Percentiles rank a stretch among this genome's conserved stretches.
Conservation (phyloP, 2,888 invertebrate species). For the Himalopsyche japonica region DNA sequence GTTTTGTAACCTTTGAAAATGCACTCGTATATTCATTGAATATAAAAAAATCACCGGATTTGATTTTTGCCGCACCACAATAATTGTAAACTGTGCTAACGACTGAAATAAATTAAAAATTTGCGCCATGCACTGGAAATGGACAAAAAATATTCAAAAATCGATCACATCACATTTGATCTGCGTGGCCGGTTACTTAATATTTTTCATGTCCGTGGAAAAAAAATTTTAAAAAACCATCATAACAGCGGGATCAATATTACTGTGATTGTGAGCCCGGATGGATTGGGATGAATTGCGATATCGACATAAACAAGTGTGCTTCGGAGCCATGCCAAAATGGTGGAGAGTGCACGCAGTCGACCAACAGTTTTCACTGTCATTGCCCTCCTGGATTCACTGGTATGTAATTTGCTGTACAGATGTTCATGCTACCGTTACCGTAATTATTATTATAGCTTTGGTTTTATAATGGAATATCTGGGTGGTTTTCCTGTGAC, state of each 20-base stretch:
- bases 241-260: slow-evolving; percentile 57
- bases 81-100: slow-evolving; percentile 5
- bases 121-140: neutral
- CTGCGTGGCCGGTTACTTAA: neutral
- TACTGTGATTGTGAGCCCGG: slow-evolving; percentile 73
- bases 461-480: neutral
- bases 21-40: slow-evolving; percentile 10
- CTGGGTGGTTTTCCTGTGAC: no score
- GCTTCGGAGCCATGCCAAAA: slow-evolving; percentile 65
- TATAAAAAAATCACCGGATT: slow-evolving; percentile 21
- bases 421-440: neutral
- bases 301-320: slow-evolving; percentile 50
- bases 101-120: neutral
- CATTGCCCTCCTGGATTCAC: slow-evolving; percentile 63
- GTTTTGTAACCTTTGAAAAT: neutral
- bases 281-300: slow-evolving; percentile 67
- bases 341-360: slow-evolving; percentile 64
- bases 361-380: slow-evolving; percentile 57
- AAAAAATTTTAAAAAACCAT: neutral
- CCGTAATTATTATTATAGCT: neutral
- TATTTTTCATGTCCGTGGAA: neutral
- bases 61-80: slow-evolving; percentile 19
- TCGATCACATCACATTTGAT: neutral
- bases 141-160: neutral
- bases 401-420: slow-evolving; percentile 47